These are phyloP conservation scores for Perca schrenkii DNA, from an alignment of 2,113 vertebrate species.

Conservation along the genomic window DNA sequence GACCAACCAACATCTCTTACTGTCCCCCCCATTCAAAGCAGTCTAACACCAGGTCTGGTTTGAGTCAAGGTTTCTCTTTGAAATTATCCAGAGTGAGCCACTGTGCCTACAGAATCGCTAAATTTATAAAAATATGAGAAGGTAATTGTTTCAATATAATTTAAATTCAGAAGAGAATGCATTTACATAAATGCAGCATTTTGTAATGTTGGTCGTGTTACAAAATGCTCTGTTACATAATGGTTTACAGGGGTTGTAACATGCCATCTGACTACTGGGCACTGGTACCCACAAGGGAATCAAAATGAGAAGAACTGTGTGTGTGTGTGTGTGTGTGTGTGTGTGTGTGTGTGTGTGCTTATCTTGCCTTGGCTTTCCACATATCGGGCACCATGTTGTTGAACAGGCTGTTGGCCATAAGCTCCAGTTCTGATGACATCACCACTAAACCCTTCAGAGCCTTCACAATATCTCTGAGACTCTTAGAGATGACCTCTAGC, in stretches of 20 bases:
- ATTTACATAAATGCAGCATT: neutral
- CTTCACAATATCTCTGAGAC: conserved; percentile 89
- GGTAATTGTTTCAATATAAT: neutral
- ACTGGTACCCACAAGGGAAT: neutral
- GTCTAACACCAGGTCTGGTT: too few species aligned
- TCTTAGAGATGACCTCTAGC: conserved; percentile 86
- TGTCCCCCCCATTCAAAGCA: too few species aligned
- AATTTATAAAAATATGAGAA: neutral
- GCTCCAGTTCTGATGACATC: conserved; percentile 93
- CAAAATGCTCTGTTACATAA: neutral
- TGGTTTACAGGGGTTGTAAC: neutral
- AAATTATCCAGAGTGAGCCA: neutral
- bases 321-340: neutral
- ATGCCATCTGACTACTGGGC: neutral
- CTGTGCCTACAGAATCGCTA: neutral
- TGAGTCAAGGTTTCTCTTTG: neutral
- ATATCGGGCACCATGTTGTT: conserved; percentile 89
- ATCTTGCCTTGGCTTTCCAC: conserved; percentile 90
- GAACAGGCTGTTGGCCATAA: conserved; percentile 92
- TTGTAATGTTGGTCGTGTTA: neutral
- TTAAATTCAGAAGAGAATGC: neutral
- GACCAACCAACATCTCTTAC: too few species aligned
- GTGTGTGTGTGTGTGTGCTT: conserved; percentile 35
- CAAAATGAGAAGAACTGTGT: conserved; percentile 1
- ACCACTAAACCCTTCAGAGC: conserved; percentile 92